These are phyloP conservation scores for Leptoclinus maculatus DNA, from an alignment of 2,797 vertebrate species.

Conservation along the genomic window DNA sequence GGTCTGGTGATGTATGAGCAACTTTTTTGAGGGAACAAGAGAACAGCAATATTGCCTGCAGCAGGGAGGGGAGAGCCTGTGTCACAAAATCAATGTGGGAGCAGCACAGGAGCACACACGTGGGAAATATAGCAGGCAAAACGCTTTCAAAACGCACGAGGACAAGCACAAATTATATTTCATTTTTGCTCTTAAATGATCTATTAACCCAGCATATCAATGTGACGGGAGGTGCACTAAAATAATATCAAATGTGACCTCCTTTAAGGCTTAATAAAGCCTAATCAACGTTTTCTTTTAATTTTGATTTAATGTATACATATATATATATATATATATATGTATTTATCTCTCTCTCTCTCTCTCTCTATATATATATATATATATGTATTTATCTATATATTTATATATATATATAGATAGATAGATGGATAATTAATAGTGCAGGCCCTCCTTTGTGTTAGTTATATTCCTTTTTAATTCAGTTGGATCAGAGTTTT, in stretches of 20 bases:
- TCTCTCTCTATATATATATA: no score
- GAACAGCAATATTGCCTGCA: conserved; percentile 53
- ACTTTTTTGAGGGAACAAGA: conserved; percentile 51
- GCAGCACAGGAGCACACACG: conserved; percentile 24
- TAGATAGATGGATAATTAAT: not conserved
- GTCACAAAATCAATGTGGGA: conserved; percentile 67
- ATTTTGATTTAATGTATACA: not conserved
- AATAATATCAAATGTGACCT: not conserved
- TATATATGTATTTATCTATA: not conserved
- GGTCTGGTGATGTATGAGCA: conserved; percentile 50
- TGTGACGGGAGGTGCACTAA: not conserved
- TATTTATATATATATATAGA: conserved; percentile 6
- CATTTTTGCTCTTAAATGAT: not conserved
- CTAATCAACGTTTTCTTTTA: not conserved
- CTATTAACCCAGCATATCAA: not conserved
- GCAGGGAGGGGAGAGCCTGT: conserved; percentile 49
- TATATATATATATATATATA: not conserved
- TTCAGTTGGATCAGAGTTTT: conserved; percentile 52
- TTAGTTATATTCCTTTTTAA: conserved; percentile 45
- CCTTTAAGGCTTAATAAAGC: not conserved
- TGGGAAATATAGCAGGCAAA: conserved; percentile 9
- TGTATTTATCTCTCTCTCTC: not conserved
- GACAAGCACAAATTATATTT: no score
- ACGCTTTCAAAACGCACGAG: not conserved
- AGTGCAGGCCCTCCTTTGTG: not conserved